Base-by-base conservation (phyloP, 2,113 vertebrate species). In the Melanerpes aurifrons region DNA sequence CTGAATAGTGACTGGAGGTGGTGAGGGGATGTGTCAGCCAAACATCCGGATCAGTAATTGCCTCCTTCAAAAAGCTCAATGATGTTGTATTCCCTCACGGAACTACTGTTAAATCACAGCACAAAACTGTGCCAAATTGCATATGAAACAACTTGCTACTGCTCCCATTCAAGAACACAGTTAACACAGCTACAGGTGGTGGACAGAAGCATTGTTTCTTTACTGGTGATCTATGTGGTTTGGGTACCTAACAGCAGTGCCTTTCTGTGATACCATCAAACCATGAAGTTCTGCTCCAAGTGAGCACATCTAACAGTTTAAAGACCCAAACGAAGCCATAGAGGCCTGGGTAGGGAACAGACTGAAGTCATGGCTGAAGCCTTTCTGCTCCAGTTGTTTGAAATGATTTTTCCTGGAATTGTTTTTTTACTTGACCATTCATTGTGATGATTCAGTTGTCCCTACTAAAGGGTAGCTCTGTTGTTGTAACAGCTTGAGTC, bases 81-180 rank as follows among this genome's bases (percentile, higher is more conserved):
- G 20, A 0, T 1, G 5, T 59, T 56, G 5, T 53, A 10, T 76
- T 64, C 47, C 26, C 67, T 62, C 47, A 53, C 4, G 0, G 8
- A 73, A 45, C 47, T 56, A 21, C 72, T 86, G 2, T n/a, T 37
- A 70, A 70, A 61, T 40, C 53, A 53, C 43, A 57, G 6, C 28
- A 63, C 61, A 79, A 16, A 91, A 58, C 74, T 57, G 6, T 35
- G 85, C 26, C 18, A 6, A 4, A 25, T 87, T 76, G 72, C 21
- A 40, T 12, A 3, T 40, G 3, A 5, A 85, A 45, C 63, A 82
- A 3, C 68, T 88, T 48, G 35, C 54, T 48, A 50, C 37, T 37
- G 68, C 59, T 92, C 22, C 47, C 15, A 75, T 53, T 88, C 43
- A 81, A 16, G 62, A 70, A 10, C 4, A 3, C 8, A 43, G 47